These are phyloP conservation scores for Coregonus clupeaformis DNA, from an alignment of 2,113 vertebrate species.

Conservation along the genomic window DNA sequence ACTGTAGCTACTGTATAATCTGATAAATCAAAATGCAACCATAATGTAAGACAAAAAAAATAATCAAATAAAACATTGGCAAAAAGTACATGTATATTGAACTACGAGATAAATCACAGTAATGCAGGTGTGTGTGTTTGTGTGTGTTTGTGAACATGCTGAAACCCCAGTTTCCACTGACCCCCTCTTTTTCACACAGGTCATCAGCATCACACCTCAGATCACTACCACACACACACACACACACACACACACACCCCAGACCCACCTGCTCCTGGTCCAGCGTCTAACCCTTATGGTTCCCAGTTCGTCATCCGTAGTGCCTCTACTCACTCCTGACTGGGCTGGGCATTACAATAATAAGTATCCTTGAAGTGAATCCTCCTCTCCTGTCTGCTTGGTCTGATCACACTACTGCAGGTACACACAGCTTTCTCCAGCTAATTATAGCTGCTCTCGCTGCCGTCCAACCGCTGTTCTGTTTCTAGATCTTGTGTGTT, in stretches of 20 bases:
- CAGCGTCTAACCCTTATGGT: background rate
- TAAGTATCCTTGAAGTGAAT: background rate
- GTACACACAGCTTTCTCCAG: background rate
- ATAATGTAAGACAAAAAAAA: too few species aligned
- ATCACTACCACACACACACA: background rate
- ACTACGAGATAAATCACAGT: too few species aligned
- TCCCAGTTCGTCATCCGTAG: too few species aligned
- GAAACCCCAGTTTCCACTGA: background rate
- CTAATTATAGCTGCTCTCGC: background rate
- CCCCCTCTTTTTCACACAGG: background rate
- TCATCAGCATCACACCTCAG: background rate
- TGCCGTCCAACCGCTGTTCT: background rate
- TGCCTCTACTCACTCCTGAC: background rate
- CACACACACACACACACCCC: constrained; percentile 5
- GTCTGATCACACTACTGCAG: background rate
- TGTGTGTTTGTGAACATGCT: background rate
- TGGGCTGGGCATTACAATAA: background rate
- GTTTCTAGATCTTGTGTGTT: background rate
- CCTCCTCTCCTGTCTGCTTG: background rate
- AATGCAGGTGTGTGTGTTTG: background rate
- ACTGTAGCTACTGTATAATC: too few species aligned
- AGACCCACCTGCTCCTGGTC: constrained; percentile 45
- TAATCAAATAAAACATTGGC: too few species aligned
- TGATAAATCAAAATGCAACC: too few species aligned
- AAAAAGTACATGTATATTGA: too few species aligned